Evolutionary conservation across 37 sponge, comb jelly and placozoan species (phyloP).

Genomic region (Axinella damicornis): DNA sequence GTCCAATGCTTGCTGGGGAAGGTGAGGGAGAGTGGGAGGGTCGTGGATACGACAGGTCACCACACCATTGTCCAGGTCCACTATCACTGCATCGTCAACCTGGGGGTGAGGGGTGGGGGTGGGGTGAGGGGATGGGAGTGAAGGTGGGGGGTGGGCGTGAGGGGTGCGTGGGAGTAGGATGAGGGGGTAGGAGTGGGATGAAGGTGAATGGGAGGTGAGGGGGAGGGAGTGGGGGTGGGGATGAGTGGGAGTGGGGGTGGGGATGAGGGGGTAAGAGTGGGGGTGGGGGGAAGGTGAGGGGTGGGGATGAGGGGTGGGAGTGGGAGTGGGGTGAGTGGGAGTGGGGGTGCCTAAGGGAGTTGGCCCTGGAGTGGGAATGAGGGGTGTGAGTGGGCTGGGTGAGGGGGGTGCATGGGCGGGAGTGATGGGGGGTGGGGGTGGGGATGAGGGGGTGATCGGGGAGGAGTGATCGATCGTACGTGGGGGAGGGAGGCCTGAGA

Average conservation of each 20-base stretch:
- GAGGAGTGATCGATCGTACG: background rate
- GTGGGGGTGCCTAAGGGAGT: too few species aligned
- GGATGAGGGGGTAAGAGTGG: too few species aligned
- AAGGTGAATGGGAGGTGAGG: too few species aligned
- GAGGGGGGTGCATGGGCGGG: too few species aligned
- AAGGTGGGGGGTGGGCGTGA: too few species aligned
- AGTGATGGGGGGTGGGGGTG: background rate
- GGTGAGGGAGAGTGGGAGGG: slow-evolving; percentile 4
- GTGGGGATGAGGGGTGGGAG: background rate
- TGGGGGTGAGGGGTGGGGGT: background rate
- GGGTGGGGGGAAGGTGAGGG: background rate
- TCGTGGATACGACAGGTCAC: slow-evolving; percentile 33
- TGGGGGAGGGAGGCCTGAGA: too few species aligned
- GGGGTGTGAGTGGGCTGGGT: background rate
- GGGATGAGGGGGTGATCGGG: background rate
- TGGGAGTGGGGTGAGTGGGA: background rate
- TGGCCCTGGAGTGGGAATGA: background rate
- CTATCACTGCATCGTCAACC: slow-evolving; percentile 58
- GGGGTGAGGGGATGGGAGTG: background rate
- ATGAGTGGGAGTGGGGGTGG: too few species aligned
- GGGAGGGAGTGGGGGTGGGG: background rate
- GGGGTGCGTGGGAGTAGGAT: background rate
- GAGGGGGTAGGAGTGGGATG: too few species aligned
- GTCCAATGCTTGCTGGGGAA: slow-evolving; percentile 41
- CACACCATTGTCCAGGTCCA: slow-evolving; percentile 57